These are phyloP conservation scores for Sinhomidia bicolor DNA, from an alignment of 2,888 invertebrate species.

Conservation along the genomic window DNA sequence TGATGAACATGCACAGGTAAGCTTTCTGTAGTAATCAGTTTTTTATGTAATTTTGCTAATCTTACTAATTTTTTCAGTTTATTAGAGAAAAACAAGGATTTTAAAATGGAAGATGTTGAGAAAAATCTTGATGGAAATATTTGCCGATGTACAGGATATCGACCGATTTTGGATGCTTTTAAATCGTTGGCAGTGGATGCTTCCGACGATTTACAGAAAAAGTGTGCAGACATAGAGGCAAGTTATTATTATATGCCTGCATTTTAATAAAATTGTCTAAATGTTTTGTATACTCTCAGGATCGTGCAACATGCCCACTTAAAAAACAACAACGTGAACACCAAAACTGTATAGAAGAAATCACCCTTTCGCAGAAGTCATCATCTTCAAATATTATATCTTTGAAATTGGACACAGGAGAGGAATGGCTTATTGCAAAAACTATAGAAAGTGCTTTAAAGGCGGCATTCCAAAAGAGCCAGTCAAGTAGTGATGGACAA, in stretches of 20 bases:
- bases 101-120: constrained; percentile 62
- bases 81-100: background rate
- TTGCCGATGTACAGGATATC: constrained; percentile 86
- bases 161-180: constrained; percentile 88
- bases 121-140: constrained; percentile 51
- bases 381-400: no score
- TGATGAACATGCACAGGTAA: constrained; percentile 51
- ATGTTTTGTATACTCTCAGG: constrained; percentile 37
- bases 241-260: background rate
- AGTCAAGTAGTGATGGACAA: no score
- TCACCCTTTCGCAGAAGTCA: no score
- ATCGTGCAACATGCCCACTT: constrained; percentile 55
- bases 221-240: constrained; percentile 82
- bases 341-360: background rate
- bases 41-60: background rate
- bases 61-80: background rate
- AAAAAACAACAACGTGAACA: background rate
- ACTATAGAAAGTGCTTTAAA: constrained; percentile 61
- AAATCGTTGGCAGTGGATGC: constrained; percentile 87
- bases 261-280: background rate
- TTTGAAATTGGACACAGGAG: constrained; percentile 52
- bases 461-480: background rate
- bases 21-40: background rate
- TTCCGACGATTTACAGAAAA: constrained; percentile 83
- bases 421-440: constrained; percentile 76